Base-by-base conservation (phyloP, 2,888 invertebrate species). In the Cyrtodaria siliqua region DNA sequence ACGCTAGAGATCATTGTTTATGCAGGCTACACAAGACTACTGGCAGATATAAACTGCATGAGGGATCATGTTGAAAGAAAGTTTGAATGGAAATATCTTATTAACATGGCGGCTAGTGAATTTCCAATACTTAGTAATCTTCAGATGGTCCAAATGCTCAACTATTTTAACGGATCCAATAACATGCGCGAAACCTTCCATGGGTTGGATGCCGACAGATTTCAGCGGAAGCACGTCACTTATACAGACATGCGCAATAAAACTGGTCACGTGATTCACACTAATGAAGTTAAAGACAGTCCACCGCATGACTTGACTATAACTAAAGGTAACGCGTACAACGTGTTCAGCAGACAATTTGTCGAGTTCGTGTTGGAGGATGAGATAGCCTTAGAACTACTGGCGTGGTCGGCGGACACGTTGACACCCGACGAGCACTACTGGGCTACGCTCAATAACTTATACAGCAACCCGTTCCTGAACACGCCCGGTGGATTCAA, bases 351-450 rank as follows among this genome's bases (percentile, higher is more conserved):
- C 60, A 64, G 86, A 29, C 50, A 72, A 1, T 88, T 90, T 68
- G 85, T 90, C 2, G 71, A 88, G 27, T 90, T 86, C 73, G 73
- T 83, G 1, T 49, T 90, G 3, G 69, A 50, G 4, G 78, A 89
- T 62, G 24, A 60, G 24, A 68, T 63, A 4, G 83, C 85, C 0
- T 53, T 53, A 24, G 78, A 79, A 26, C 77, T 91, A 16, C 61
- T 89, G 0, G 68, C 82, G 0, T 91, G 89, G 89, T 72, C 82
- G n/a, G 50, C 62, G 1, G 87, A 87, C 59, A 86, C 87, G 1
- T 83, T 83, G 38, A 90, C 87, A 27, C 87, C 90, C 0, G 91
- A 91, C 71, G 91, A 91, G 68, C 86, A 88, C 61, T 88, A 82
- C 61, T 91, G 90, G 90, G 78, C 90, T 0, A 89, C 90, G 0